A percentile compares a stretch with the other conserved stretches of the same genome.
phyloP scores from a whole-genome alignment of 2,888 invertebrate species.

The Keiferia lycopersicella region DNA sequence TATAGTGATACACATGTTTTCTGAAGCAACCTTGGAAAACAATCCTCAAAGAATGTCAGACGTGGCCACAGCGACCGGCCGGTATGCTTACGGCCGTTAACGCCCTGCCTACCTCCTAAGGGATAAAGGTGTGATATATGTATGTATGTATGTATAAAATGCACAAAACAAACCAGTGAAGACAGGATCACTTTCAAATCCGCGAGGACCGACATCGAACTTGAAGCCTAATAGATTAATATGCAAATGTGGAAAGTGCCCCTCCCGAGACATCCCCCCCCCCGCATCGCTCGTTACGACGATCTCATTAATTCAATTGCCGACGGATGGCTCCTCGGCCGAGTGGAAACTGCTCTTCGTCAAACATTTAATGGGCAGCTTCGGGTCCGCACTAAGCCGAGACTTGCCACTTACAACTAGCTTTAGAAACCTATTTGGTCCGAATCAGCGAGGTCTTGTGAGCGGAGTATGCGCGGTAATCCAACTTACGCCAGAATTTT shows the following conservation, averaged over 20 bases:
- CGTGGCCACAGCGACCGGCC: too few species aligned
- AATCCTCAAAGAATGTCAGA: too few species aligned
- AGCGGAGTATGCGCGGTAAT: too few species aligned
- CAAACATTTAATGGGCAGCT: conserved; percentile 20
- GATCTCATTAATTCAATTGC: conserved; percentile 25
- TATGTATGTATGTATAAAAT: too few species aligned
- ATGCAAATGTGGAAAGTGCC: conserved; percentile 37
- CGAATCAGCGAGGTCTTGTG: not conserved
- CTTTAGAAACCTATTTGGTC: not conserved
- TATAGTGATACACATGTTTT: too few species aligned
- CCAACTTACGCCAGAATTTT: too few species aligned
- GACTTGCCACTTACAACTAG: conserved; percentile 1
- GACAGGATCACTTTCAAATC: conserved; percentile 28
- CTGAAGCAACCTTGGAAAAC: too few species aligned
- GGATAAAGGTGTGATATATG: too few species aligned
- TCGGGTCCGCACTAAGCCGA: conserved; percentile 13
- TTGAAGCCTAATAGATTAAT: conserved; percentile 40
- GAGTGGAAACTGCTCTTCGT: conserved; percentile 25
- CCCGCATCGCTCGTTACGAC: conserved; percentile 6
- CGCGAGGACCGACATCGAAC: conserved; percentile 24
- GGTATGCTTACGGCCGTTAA: too few species aligned
- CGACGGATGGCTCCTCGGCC: conserved; percentile 20
- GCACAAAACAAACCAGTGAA: conserved; percentile 17
- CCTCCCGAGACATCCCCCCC: not conserved
- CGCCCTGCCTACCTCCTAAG: too few species aligned